phyloP scores from a whole-genome alignment of 35 echinoderm and acorn worm genomes.

The Ophioderma brevispina region DNA sequence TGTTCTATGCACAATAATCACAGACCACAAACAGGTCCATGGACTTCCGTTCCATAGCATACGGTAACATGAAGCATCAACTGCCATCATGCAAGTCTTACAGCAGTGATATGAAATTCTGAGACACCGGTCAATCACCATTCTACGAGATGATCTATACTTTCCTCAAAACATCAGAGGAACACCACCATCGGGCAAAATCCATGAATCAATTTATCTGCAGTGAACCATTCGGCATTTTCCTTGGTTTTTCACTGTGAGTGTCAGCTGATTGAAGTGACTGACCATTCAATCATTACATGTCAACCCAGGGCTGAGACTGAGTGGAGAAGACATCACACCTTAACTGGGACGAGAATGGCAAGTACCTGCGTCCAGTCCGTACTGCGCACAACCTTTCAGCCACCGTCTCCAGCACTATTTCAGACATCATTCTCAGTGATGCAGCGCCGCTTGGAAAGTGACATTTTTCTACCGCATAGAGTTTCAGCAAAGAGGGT shows the following conservation, averaged over 20 bases:
- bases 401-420: conserved; percentile 46
- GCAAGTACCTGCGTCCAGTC: conserved; percentile 41
- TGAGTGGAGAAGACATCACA: conserved; percentile 20
- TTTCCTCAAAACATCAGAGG: conserved; percentile 25
- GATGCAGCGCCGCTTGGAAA: conserved; percentile 32
- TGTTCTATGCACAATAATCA: conserved; percentile 53
- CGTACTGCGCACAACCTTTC: conserved; percentile 72
- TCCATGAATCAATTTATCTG: conserved; percentile 24
- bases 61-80: conserved; percentile 17
- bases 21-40: not conserved
- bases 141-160: conserved; percentile 33
- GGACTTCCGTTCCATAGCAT: not conserved
- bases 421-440: conserved; percentile 34
- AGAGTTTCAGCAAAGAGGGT: conserved; percentile 63
- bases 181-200: conserved; percentile 38
- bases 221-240: conserved; percentile 53
- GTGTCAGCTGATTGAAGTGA: conserved; percentile 64
- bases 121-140: not conserved
- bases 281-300: conserved; percentile 44
- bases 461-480: conserved; percentile 58
- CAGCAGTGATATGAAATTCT: not conserved
- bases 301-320: conserved; percentile 5
- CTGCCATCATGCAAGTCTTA: not conserved
- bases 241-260: conserved; percentile 72
- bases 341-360: conserved; percentile 36